phyloP scores from a whole-genome alignment of 2,888 invertebrate species.

The Apamea monoglypha region DNA sequence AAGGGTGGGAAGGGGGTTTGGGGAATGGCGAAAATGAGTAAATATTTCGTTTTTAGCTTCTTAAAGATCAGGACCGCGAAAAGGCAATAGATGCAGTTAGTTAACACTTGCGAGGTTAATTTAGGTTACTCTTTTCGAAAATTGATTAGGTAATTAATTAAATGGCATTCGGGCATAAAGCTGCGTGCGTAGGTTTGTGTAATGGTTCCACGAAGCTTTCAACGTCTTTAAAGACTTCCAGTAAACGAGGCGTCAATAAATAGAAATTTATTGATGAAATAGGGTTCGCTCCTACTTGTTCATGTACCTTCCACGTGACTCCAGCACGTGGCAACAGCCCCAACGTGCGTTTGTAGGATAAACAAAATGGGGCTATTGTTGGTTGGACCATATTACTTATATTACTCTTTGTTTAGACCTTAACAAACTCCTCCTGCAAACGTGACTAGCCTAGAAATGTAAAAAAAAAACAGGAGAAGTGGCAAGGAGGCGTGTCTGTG shows the following conservation, averaged over 20 bases:
- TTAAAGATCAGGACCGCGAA: not conserved
- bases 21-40: not conserved
- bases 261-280: slow-evolving; percentile 16
- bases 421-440: slow-evolving; percentile 67
- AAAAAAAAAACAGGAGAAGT: no score
- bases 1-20: not conserved
- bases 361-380: slow-evolving; percentile 73
- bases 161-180: not conserved
- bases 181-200: no score
- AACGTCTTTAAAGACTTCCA: slow-evolving; percentile 16
- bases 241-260: slow-evolving; percentile 21
- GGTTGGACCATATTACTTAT: slow-evolving; percentile 26
- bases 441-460: no score
- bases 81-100: not conserved
- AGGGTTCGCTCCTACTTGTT: slow-evolving; percentile 56
- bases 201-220: slow-evolving; percentile 21
- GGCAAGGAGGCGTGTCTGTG: no score
- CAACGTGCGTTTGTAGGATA: slow-evolving; percentile 71
- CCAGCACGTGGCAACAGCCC: slow-evolving; percentile 70
- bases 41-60: not conserved
- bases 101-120: not conserved
- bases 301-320: slow-evolving; percentile 68
- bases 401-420: not conserved
- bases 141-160: not conserved
- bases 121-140: not conserved